A percentile compares a stretch with the other conserved stretches of the same genome.
These are phyloP conservation scores for Coptodon bakossiorum DNA, from an alignment of 2,113 vertebrate species.

Conservation along the genomic window DNA sequence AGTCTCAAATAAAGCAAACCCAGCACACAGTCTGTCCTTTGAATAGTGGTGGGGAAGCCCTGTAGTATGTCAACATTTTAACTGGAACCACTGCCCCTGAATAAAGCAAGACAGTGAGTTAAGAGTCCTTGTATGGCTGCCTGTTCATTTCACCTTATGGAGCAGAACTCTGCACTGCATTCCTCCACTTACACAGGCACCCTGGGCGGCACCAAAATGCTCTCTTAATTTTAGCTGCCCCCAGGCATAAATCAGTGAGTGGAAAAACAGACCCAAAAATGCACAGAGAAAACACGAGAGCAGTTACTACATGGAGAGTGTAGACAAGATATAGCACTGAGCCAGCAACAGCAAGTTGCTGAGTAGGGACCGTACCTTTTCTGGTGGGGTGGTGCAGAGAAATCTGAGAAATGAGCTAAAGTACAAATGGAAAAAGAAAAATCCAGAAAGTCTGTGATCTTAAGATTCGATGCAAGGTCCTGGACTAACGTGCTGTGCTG, in stretches of 20 bases:
- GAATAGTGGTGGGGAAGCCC: not conserved
- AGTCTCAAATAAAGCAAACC: not conserved
- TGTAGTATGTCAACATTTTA: slow-evolving; percentile 18
- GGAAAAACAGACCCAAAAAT: slow-evolving; percentile 75
- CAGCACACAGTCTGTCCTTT: not conserved
- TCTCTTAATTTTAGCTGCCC: slow-evolving; percentile 73
- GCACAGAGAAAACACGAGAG: slow-evolving; percentile 66
- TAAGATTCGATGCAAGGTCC: not conserved
- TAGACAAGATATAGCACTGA: slow-evolving; percentile 25
- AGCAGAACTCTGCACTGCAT: slow-evolving; percentile 61
- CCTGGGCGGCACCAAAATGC: slow-evolving; percentile 71
- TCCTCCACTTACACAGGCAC: slow-evolving; percentile 67
- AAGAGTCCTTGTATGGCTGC: slow-evolving; percentile 48
- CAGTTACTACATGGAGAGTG: slow-evolving; percentile 38
- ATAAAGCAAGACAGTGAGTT: slow-evolving; percentile 34
- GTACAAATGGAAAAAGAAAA: not conserved
- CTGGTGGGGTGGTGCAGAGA: not conserved
- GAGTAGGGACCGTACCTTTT: slow-evolving; percentile 5
- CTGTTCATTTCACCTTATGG: slow-evolving; percentile 70
- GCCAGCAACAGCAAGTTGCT: not conserved
- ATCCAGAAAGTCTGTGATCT: not conserved
- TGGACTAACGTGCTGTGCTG: not conserved
- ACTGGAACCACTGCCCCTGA: slow-evolving; percentile 15
- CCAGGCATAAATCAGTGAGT: slow-evolving; percentile 71
- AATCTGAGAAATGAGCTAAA: not conserved